Evolutionary conservation across 2,888 invertebrate genomes (phyloP), one percentile per base, ranked within the genome.

Genomic region (Synanthedon tipuliformis): DNA sequence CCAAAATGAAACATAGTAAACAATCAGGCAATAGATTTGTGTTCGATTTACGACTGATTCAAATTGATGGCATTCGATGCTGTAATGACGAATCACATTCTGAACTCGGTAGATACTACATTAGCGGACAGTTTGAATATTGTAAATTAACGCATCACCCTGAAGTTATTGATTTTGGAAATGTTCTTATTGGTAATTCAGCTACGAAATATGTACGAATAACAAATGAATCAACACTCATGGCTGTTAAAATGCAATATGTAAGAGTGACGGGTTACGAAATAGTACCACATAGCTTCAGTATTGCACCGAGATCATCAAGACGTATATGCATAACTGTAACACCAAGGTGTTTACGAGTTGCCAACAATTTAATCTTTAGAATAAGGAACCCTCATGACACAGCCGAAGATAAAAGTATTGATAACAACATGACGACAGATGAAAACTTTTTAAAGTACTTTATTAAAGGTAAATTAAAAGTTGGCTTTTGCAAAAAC

Each of bases 91-190:
- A 85, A 60, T 58, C 62, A 34, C 85, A 87, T 61, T 73, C 81
- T 15, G 88, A 88, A 76, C 72, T 82, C 48, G 83, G 89, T 1
- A 76, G 89, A 52, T 81, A 89, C 54, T 90, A 90, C 56, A 72
- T 91, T 16, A 85, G 90, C 61, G 91, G 90, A 0, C 81, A 89
- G 65, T 87, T 81, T 54, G 89, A 90, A 71, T 70, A 75, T 50
- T 80, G 88, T 34, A 67, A 72, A 27, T 69, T 91, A 13, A 67
- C 66, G 4, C 75, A 90, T 56, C 59, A 65, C 18, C 91, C 91
- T 0, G 72, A 81, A 54, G 61, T 68, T 7, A 56, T 91, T 0
- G 60, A 83, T 56, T 82, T 90, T 57, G 81, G 81, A 2, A 70
- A 88, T 41, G 70, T 90, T 10, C 48, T 61, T 45, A 68, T 89